phyloP scores from a whole-genome alignment of 2,888 invertebrate species.

The Lasioglossum pauxillum region DNA sequence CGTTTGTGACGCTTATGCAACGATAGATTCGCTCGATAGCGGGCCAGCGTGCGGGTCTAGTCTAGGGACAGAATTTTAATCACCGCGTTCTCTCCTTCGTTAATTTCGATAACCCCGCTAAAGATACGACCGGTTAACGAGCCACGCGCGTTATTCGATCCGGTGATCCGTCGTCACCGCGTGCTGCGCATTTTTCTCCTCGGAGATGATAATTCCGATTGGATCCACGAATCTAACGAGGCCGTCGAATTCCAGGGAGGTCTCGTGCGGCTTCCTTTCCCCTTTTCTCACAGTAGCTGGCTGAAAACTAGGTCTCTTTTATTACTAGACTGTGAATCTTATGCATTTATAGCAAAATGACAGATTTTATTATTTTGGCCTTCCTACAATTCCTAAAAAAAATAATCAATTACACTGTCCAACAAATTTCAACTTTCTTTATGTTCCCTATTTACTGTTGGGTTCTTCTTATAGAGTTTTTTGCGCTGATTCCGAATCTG shows the following conservation, averaged over 20 bases:
- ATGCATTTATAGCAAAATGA: neutral
- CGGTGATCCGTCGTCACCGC: constrained; percentile 14
- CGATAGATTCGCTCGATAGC: neutral
- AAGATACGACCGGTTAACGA: constrained; percentile 39
- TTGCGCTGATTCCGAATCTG: too few species aligned
- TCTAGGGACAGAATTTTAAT: constrained; percentile 42
- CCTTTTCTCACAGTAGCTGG: neutral
- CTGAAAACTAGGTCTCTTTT: neutral
- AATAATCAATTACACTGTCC: too few species aligned
- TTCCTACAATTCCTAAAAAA: too few species aligned
- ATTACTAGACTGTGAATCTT: too few species aligned
- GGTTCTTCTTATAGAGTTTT: too few species aligned
- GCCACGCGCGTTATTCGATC: constrained; percentile 39
- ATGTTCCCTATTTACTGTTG: too few species aligned
- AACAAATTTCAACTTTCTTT: too few species aligned
- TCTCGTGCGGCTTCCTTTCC: neutral
- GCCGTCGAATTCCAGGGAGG: constrained; percentile 41
- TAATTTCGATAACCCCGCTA: constrained; percentile 25
- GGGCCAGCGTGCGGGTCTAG: neutral
- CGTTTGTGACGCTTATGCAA: neutral
- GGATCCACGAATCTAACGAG: constrained; percentile 54
- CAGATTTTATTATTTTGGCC: neutral
- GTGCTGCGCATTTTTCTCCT: constrained; percentile 45
- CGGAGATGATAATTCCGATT: constrained; percentile 50
- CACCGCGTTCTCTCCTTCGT: constrained; percentile 29